phyloP scores from a whole-genome alignment of 2,888 invertebrate species.

The Notocelia uddmanniana region DNA sequence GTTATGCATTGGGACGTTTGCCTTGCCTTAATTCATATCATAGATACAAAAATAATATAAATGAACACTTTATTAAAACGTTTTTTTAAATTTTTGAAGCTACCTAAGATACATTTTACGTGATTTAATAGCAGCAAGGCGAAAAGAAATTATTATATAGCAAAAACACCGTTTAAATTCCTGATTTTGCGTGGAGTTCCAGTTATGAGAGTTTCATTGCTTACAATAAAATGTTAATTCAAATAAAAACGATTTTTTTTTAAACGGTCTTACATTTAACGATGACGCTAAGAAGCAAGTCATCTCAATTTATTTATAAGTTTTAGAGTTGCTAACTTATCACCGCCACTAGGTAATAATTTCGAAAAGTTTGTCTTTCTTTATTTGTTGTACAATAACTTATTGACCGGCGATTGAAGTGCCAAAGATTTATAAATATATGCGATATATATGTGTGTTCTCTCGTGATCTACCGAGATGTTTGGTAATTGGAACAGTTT shows the following conservation, averaged over 20 bases:
- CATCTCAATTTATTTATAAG: not conserved
- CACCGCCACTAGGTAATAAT: not conserved
- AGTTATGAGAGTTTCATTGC: slow-evolving; percentile 3
- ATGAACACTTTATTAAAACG: too few species aligned
- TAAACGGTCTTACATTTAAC: not conserved
- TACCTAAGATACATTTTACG: too few species aligned
- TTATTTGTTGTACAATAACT: slow-evolving; percentile 16
- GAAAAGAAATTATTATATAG: not conserved
- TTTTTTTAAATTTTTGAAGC: too few species aligned
- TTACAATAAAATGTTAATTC: not conserved
- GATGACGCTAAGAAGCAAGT: not conserved
- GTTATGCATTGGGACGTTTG: too few species aligned
- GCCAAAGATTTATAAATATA: slow-evolving; percentile 54
- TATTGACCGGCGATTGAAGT: slow-evolving; percentile 12
- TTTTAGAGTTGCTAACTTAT: slow-evolving; percentile 1
- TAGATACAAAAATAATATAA: too few species aligned
- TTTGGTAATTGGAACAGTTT: slow-evolving; percentile 58
- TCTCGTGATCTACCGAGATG: slow-evolving; percentile 48
- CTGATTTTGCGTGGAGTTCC: not conserved
- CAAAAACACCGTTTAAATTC: not conserved
- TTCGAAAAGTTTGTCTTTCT: not conserved
- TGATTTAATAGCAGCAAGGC: too few species aligned
- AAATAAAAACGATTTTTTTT: not conserved
- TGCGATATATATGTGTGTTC: slow-evolving; percentile 54
- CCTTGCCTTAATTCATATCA: too few species aligned